A percentile compares a stretch with the other conserved stretches of the same genome.
Conservation (phyloP, 1,140 invertebrate genomes). For the Ostrea edulis region DNA sequence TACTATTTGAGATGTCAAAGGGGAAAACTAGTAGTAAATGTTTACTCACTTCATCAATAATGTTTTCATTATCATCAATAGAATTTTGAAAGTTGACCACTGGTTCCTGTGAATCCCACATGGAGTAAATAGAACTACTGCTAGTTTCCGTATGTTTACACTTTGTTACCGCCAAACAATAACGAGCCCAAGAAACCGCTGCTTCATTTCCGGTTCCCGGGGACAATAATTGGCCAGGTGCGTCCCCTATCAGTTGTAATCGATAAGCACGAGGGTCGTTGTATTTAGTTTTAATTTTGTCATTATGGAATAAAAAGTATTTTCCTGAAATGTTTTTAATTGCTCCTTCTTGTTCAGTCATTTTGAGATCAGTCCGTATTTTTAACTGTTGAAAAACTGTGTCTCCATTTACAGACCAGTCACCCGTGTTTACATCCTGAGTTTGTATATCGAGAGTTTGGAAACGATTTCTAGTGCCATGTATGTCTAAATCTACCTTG, state of each 20-base stretch:
- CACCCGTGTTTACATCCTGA: slow-evolving; percentile 47
- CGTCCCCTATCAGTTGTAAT: slow-evolving; percentile 42
- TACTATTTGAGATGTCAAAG: no score
- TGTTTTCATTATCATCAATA: slow-evolving; percentile 67
- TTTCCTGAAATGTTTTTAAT: slow-evolving; percentile 51
- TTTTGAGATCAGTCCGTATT: slow-evolving; percentile 54
- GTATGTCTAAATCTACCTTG: slow-evolving; percentile 67
- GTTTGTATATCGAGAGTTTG: slow-evolving; percentile 60
- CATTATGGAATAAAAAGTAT: slow-evolving; percentile 62
- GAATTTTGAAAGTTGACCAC: slow-evolving; percentile 69
- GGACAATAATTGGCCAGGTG: slow-evolving; percentile 45
- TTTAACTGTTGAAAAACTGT: slow-evolving; percentile 52
- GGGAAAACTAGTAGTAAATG: background rate
- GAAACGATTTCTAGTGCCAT: slow-evolving; percentile 61
- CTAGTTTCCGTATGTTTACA: slow-evolving; percentile 66
- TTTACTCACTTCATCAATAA: slow-evolving; percentile 64
- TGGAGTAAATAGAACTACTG: slow-evolving; percentile 69
- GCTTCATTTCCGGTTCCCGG: slow-evolving; percentile 49
- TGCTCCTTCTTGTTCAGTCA: slow-evolving; percentile 58
- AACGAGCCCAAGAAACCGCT: slow-evolving; percentile 60
- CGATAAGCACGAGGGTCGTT: slow-evolving; percentile 56
- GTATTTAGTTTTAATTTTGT: slow-evolving; percentile 49
- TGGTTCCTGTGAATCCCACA: slow-evolving; percentile 66
- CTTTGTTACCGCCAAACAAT: slow-evolving; percentile 66
- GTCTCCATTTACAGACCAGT: slow-evolving; percentile 46